A percentile compares a stretch with the other conserved stretches of the same genome.
These are phyloP conservation scores for Eolophus roseicapilla DNA, from an alignment of 2,113 vertebrate genomes.

Conservation along the genomic window DNA sequence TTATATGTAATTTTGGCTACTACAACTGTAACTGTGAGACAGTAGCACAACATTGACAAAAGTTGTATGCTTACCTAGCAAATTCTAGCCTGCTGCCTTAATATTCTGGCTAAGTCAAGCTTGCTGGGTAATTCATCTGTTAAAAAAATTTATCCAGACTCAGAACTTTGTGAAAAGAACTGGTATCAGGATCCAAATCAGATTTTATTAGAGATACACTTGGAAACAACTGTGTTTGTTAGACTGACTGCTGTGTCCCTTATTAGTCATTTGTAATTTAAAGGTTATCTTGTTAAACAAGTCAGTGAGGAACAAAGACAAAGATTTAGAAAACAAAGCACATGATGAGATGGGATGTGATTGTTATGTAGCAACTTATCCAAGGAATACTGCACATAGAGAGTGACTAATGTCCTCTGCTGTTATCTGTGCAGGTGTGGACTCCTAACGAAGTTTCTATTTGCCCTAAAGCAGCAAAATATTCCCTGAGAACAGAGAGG, in stretches of 20 bases:
- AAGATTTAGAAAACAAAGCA: not conserved
- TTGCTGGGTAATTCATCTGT: not conserved
- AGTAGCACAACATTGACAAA: not conserved
- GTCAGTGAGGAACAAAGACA: not conserved
- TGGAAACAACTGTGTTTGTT: not conserved
- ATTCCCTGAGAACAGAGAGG: not conserved
- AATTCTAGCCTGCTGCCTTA: not conserved
- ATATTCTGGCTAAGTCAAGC: not conserved
- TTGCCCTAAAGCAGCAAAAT: not conserved
- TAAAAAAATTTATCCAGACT: not conserved
- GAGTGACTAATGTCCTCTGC: not conserved
- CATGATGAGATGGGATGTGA: not conserved
- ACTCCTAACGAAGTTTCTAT: not conserved
- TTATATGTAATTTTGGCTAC: fast-evolving
- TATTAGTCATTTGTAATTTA: not conserved
- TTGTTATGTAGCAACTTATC: not conserved
- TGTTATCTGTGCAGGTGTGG: not conserved
- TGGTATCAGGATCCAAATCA: not conserved
- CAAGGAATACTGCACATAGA: not conserved
- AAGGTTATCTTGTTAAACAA: not conserved
- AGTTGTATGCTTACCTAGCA: not conserved
- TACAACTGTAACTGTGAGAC: not conserved
- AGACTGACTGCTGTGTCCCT: not conserved
- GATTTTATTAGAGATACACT: not conserved
- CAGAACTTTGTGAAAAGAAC: not conserved